phyloP scores from a whole-genome alignment of 2,113 vertebrate species.

The Gavialis gangeticus region DNA sequence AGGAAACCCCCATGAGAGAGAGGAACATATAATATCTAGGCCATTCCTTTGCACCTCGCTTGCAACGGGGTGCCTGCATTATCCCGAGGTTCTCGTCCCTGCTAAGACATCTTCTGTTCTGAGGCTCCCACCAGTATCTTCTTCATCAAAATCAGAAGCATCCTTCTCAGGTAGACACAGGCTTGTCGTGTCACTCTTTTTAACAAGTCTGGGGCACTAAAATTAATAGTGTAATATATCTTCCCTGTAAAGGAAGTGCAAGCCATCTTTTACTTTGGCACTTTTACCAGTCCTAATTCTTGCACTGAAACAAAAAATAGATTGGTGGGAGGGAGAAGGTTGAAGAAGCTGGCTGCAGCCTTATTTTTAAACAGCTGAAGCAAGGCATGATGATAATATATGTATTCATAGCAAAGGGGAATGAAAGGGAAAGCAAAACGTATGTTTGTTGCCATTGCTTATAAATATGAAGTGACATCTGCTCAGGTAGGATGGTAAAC shows the following conservation, averaged over 20 bases:
- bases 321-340: slow-evolving; percentile 18
- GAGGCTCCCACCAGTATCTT: neutral
- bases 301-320: slow-evolving; percentile 18
- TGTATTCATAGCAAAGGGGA: slow-evolving; percentile 61
- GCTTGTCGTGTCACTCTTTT: slow-evolving; percentile 56
- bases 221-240: slow-evolving; percentile 26
- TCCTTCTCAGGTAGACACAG: neutral
- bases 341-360: neutral
- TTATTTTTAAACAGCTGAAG: slow-evolving; percentile 53
- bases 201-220: neutral
- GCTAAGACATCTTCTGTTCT: neutral
- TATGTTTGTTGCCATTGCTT: slow-evolving; percentile 48
- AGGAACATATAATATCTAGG: neutral
- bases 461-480: slow-evolving; percentile 76
- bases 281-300: slow-evolving; percentile 53
- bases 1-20: neutral
- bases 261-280: neutral
- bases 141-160: slow-evolving; percentile 6
- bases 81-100: neutral
- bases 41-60: neutral
- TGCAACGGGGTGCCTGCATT: neutral
- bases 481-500: slow-evolving; percentile 60
- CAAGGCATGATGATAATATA: slow-evolving; percentile 15
- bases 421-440: slow-evolving; percentile 70
- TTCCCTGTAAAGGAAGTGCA: neutral